Base-by-base conservation (phyloP, 1,140 invertebrate species). In the Drosophila quadrilineata region DNA sequence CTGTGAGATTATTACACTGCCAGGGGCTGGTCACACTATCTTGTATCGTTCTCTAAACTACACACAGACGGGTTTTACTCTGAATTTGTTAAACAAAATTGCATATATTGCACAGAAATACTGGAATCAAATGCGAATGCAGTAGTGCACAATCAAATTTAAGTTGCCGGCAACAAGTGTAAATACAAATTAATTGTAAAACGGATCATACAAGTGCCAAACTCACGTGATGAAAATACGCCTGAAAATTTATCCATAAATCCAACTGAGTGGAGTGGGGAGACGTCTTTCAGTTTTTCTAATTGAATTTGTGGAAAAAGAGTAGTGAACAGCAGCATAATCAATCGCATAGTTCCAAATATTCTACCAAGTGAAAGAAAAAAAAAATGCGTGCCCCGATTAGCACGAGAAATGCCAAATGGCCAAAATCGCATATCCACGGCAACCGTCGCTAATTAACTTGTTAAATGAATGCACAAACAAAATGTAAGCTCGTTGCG, bases 201-300 rank as follows among this genome's bases (percentile, higher is more conserved):
- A 16, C 24, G 9, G 4, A 41, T 46, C 28, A 40, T 12, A 12
- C 9, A 54, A 60, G 74, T 52, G 58, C 21, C 3, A 35, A 68
- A 68, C 65, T 69, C 75, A 75, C 67, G 80, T 86, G 80, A 85
- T 86, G 67, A 85, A 79, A 86, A 75, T 85, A 57, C 79, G 79
- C 38, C 60, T 77, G 57, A 84, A 76, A 77, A 84, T n/a, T 54
- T 63, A 48, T 40, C 54, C 70, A 48, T 49, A 54, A 84, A n/a
- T n/a, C n/a, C n/a, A n/a, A n/a, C n/a, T n/a, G n/a, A 66, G 79
- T 85, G 77, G 80, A n/a, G 71, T 73, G 71, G 71, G 68, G 76
- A 71, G n/a, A n/a, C n/a, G n/a, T n/a, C n/a, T n/a, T 48, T 56
- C 6, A 57, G 56, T 73, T 75, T 79, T 79, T 66, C 46, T 45